Evolutionary conservation across 2,797 vertebrate species (phyloP), one percentile per base, ranked within the genome.

Genomic region (Chaetodon trifasciatus): DNA sequence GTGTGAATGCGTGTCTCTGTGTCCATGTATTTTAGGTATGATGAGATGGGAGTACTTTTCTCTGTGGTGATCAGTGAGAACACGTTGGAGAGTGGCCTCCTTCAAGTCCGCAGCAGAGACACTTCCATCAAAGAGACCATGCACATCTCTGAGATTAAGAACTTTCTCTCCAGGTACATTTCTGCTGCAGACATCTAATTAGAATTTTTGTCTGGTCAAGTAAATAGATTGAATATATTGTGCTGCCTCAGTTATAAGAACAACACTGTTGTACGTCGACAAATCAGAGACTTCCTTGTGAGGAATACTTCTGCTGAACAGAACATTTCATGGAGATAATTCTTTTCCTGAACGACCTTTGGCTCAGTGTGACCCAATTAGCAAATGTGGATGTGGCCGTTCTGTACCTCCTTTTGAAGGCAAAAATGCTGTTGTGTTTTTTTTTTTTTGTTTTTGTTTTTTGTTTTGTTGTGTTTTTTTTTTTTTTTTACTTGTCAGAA

Each of bases 21-120:
- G 21, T 81, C 0, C 24, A 21, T 66, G 35, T 9, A 9, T 83
- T 91, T 39, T 81, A 99, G 98, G 87, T 99, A 99, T 0, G 98
- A 99, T 89, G 97, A 99, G 93, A 99, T 99, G 98, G 96, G 98
- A 1, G 90, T 99, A 90, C 95, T 98, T 35, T 99, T 99, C 93
- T 97, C 93, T 1, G 80, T 97, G 78, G 75, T 97, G 84, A 78
- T 99, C 69, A 95, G 91, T 62, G 97, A 98, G 66, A 91, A 88
- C 73, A 99, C 98, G 0, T 86, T 99, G 79, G 97, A 99, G 91
- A 98, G 86, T 2, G 98, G 98, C 50, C 94, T 99, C 52, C 89
- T 99, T 66, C 96, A 98, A 66, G 92, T 99, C 71, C 96, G 98
- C 87, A 97, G 92, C 85, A 95, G 98, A 87, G 97, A 99, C 84